Conservation (phyloP, 1,140 invertebrate species). For the Potamilus streckersoni region DNA sequence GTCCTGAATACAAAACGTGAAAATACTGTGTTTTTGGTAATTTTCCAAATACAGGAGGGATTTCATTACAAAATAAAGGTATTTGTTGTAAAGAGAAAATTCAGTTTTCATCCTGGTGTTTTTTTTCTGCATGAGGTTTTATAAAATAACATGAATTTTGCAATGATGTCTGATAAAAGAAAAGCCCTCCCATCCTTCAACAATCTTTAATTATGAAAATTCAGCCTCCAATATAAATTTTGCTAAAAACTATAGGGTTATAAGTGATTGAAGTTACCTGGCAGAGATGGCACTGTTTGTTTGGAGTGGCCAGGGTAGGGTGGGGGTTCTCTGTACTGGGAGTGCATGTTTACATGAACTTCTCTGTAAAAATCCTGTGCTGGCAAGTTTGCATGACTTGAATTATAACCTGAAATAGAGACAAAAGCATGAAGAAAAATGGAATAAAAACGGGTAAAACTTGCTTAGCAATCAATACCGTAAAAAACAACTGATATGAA, state of each 20-base stretch:
- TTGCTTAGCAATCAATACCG: too few relatives aligned
- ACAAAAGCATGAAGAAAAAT: too few relatives aligned
- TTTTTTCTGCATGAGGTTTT: neutral
- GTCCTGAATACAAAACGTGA: too few relatives aligned
- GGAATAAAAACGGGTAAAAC: too few relatives aligned
- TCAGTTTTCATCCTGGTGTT: neutral
- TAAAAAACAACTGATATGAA: too few relatives aligned
- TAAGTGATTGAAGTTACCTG: conserved; percentile 32
- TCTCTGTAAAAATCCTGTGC: conserved; percentile 25
- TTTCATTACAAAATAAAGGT: too few relatives aligned
- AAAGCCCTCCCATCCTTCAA: neutral
- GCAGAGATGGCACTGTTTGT: conserved; percentile 38
- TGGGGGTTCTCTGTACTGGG: conserved; percentile 56
- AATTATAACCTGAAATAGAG: too few relatives aligned
- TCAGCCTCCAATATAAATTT: neutral
- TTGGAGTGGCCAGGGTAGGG: conserved; percentile 61
- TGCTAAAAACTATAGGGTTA: neutral
- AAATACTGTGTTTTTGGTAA: too few relatives aligned
- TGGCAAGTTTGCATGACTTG: too few relatives aligned
- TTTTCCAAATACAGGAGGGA: neutral
- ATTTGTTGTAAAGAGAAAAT: too few relatives aligned
- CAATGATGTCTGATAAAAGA: too few relatives aligned
- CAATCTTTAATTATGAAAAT: conserved; percentile 2
- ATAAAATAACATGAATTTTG: neutral
- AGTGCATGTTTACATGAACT: conserved; percentile 31